These are phyloP conservation scores for Cichlasoma orientale DNA, from an alignment of 2,797 vertebrate species.

Conservation along the genomic window DNA sequence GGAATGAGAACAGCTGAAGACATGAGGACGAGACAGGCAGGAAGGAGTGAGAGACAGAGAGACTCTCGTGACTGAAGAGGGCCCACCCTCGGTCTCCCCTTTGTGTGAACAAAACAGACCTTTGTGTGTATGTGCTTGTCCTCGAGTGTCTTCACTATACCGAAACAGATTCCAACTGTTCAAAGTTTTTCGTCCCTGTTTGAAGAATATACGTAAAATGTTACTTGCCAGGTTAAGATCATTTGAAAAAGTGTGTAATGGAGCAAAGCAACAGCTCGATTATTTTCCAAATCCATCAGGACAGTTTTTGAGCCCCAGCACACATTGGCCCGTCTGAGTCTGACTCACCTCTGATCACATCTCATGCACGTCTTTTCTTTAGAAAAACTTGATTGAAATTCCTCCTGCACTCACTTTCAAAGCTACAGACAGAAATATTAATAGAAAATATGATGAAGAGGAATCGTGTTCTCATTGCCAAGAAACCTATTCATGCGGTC, in stretches of 20 bases:
- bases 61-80: constrained; percentile 51
- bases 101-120: constrained; percentile 7
- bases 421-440: not conserved
- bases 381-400: not conserved
- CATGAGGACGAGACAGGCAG: constrained; percentile 62
- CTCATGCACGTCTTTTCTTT: not conserved
- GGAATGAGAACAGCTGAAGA: constrained; percentile 47
- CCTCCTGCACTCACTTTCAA: not conserved
- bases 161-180: not conserved
- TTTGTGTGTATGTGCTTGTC: constrained; percentile 12
- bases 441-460: not conserved
- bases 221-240: not conserved
- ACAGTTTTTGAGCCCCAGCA: not conserved
- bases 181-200: not conserved
- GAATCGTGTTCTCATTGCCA: not conserved
- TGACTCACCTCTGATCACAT: not conserved
- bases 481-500: not conserved
- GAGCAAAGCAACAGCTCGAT: not conserved
- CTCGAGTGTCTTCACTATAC: not conserved
- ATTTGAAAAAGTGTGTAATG: not conserved
- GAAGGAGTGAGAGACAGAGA: constrained; percentile 60
- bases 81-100: constrained; percentile 45
- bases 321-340: not conserved
- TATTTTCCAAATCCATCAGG: not conserved
- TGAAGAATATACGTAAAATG: not conserved